Conservation (phyloP, 1,140 invertebrate genomes). For the Drosophila truncata region DNA sequence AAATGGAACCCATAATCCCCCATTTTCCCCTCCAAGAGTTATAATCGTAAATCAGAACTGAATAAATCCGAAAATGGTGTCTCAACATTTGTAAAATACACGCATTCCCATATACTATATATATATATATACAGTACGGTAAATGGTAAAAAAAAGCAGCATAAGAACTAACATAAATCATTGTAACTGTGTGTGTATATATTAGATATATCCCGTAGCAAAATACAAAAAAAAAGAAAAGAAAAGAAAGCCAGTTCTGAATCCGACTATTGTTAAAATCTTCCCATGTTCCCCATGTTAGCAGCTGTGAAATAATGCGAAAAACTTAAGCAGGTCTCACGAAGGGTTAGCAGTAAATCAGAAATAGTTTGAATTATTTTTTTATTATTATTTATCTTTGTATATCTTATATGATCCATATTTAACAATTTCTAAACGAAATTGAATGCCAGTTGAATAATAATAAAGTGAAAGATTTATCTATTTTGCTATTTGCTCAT, state of each 20-base stretch:
- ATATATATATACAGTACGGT: conserved; percentile 12
- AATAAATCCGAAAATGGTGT: conserved; percentile 18
- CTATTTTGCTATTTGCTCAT: too few relatives aligned
- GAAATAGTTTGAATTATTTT: background rate
- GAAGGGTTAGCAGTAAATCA: conserved; percentile 27
- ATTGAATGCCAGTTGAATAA: background rate
- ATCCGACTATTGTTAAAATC: conserved; percentile 27
- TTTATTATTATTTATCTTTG: too few relatives aligned
- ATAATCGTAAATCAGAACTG: conserved; percentile 31
- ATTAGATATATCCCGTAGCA: conserved; percentile 30
- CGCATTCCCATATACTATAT: conserved; percentile 15
- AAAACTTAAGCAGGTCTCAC: conserved; percentile 9
- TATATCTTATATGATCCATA: background rate
- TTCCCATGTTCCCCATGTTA: conserved; percentile 12
- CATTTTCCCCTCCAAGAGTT: conserved; percentile 16
- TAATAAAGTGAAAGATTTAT: background rate
- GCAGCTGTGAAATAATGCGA: conserved; percentile 23
- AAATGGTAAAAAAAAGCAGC: conserved; percentile 19
- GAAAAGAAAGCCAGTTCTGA: conserved; percentile 20
- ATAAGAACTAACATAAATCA: conserved; percentile 22
- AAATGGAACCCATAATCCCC: conserved; percentile 1
- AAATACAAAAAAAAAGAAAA: too few relatives aligned
- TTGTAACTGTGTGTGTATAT: conserved; percentile 39
- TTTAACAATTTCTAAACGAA: background rate
- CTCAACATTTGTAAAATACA: conserved; percentile 46